These are phyloP conservation scores for Girardinichthys multiradiatus DNA, from an alignment of 2,113 vertebrate genomes.

Conservation along the genomic window DNA sequence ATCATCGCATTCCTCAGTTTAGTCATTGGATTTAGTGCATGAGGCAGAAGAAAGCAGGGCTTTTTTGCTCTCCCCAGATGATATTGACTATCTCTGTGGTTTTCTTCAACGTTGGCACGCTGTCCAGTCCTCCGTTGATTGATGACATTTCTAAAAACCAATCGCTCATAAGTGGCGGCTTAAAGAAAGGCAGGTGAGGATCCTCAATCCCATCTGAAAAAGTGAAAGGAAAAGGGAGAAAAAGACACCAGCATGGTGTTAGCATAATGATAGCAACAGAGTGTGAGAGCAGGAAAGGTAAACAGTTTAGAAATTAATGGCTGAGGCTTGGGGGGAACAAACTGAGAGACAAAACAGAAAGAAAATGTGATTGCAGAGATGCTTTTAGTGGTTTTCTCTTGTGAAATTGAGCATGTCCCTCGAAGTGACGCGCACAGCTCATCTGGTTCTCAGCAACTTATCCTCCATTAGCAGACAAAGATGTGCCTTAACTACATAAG, in stretches of 20 bases:
- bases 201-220: conserved; percentile 42
- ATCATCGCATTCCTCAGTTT: conserved; percentile 14
- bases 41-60: neutral
- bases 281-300: conserved; percentile 53
- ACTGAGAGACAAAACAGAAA: neutral
- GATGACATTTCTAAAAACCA: conserved; percentile 65
- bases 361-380: conserved; percentile 48
- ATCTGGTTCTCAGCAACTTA: conserved; percentile 28
- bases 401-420: conserved; percentile 68
- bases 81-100: conserved; percentile 40
- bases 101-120: conserved; percentile 27
- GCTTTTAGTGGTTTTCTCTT: conserved; percentile 54
- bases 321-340: conserved; percentile 38
- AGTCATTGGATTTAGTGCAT: conserved; percentile 11
- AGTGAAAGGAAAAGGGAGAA: conserved; percentile 30
- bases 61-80: conserved; percentile 4
- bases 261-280: conserved; percentile 67
- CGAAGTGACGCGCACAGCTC: conserved; percentile 25
- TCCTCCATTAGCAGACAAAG: conserved; percentile 44
- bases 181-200: conserved; percentile 39
- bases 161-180: conserved; percentile 58
- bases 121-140: conserved; percentile 53
- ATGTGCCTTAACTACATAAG: conserved; percentile 39
- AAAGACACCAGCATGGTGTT: conserved; percentile 50
- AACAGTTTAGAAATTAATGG: conserved; percentile 68